These are phyloP conservation scores for Furnarius figulus DNA, from an alignment of 2,113 vertebrate genomes.

Conservation along the genomic window DNA sequence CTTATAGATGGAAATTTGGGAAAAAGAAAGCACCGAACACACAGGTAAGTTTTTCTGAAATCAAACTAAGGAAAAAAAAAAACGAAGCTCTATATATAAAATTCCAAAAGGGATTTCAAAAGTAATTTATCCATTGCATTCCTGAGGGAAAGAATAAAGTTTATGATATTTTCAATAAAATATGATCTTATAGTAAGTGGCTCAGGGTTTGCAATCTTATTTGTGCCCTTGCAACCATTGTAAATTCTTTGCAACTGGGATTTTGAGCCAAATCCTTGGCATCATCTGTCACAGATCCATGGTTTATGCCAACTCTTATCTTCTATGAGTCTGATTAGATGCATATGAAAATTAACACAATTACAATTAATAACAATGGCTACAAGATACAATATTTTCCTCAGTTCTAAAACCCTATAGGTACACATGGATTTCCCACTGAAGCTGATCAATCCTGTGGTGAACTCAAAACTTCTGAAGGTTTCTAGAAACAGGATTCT, in stretches of 20 bases:
- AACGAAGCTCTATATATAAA: neutral
- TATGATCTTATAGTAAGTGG: slow-evolving; percentile 57
- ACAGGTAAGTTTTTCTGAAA: slow-evolving; percentile 43
- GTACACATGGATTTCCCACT: neutral
- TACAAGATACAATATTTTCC: neutral
- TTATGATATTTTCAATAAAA: slow-evolving; percentile 68
- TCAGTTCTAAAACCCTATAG: neutral
- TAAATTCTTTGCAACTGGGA: slow-evolving; percentile 39
- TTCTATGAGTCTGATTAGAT: neutral
- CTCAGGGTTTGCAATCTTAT: slow-evolving; percentile 40
- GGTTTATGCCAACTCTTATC: neutral
- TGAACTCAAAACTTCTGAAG: neutral
- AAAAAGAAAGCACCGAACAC: slow-evolving; percentile 18
- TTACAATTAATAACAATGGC: neutral
- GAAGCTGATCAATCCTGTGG: neutral
- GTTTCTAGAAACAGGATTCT: neutral
- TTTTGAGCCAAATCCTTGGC: slow-evolving; percentile 11
- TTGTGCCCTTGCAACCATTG: slow-evolving; percentile 50
- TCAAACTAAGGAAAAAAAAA: slow-evolving; percentile 11
- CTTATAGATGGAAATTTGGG: slow-evolving; percentile 30
- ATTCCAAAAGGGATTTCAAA: slow-evolving; percentile 56
- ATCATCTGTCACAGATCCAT: neutral
- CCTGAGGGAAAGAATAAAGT: slow-evolving; percentile 59
- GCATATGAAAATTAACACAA: neutral
- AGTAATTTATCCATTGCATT: slow-evolving; percentile 63